These are phyloP conservation scores for Morpho deidamia DNA, from an alignment of 2,888 invertebrate genomes.

Conservation along the genomic window DNA sequence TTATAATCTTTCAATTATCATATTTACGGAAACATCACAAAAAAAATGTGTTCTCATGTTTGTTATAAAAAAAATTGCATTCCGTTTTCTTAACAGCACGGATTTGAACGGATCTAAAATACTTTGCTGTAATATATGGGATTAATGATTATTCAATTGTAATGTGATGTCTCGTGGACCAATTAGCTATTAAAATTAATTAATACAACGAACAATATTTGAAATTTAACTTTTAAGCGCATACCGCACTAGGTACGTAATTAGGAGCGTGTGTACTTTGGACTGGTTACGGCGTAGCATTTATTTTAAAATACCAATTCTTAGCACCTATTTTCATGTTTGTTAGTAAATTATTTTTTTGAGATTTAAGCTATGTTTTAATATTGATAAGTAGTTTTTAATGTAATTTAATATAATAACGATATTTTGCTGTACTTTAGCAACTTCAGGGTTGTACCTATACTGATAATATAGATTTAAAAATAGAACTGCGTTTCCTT, in stretches of 20 bases:
- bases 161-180: conserved; percentile 21
- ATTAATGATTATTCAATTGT: background rate
- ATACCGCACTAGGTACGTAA: background rate
- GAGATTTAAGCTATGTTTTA: conserved; percentile 74
- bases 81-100: conserved; percentile 1
- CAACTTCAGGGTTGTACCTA: conserved; percentile 52
- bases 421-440: conserved; percentile 58
- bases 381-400: conserved; percentile 73
- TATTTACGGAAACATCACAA: background rate
- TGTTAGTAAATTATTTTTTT: conserved; percentile 77
- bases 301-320: conserved; percentile 29
- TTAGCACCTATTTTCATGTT: conserved; percentile 42
- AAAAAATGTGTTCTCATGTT: no score
- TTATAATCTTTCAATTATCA: background rate
- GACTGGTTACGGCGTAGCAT: conserved; percentile 12
- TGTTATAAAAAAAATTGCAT: no score
- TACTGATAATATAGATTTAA: conserved; percentile 64
- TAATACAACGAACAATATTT: conserved; percentile 11
- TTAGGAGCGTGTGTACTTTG: background rate
- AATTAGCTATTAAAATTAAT: conserved; percentile 14
- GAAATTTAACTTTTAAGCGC: conserved; percentile 12
- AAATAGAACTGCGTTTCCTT: conserved; percentile 28
- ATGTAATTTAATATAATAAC: conserved; percentile 71
- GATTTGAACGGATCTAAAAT: no score
- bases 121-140: no score